A percentile compares a stretch with the other conserved stretches of the same genome.
phyloP scores from a whole-genome alignment of 2,888 invertebrate genomes.

The Gandaritis pyraliata region DNA sequence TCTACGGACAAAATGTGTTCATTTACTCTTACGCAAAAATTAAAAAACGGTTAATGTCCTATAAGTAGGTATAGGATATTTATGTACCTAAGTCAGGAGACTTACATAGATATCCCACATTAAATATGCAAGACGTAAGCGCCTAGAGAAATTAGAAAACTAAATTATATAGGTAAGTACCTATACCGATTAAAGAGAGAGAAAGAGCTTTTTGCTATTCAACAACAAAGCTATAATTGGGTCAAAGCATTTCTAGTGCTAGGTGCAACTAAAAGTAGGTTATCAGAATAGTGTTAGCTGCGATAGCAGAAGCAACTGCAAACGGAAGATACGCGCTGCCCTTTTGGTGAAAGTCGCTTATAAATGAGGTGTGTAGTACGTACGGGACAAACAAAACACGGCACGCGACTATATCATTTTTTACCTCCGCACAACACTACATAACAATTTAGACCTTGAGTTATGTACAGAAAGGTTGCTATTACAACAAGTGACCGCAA shows the following conservation, averaged over 20 bases:
- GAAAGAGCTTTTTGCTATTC: not conserved
- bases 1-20: no score
- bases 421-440: constrained; percentile 46
- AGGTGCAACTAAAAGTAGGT: constrained; percentile 12
- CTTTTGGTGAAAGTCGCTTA: constrained; percentile 78
- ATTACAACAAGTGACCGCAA: constrained; percentile 45
- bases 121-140: no score
- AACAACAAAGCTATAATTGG: constrained; percentile 4
- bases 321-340: constrained; percentile 56
- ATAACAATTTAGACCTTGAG: constrained; percentile 51
- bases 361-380: constrained; percentile 66
- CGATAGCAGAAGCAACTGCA: constrained; percentile 36
- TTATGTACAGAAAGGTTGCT: constrained; percentile 46
- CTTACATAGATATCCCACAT: no score
- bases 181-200: not conserved
- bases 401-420: constrained; percentile 62
- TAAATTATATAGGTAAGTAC: not conserved
- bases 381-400: constrained; percentile 61
- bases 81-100: no score
- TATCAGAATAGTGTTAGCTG: constrained; percentile 18
- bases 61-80: no score
- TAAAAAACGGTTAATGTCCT: no score
- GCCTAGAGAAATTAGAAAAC: not conserved
- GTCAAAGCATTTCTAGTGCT: constrained; percentile 6
- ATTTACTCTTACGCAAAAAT: no score